These are phyloP conservation scores for Addax nasomaculatus DNA, from an alignment of 2,113 vertebrate species.

Conservation along the genomic window DNA sequence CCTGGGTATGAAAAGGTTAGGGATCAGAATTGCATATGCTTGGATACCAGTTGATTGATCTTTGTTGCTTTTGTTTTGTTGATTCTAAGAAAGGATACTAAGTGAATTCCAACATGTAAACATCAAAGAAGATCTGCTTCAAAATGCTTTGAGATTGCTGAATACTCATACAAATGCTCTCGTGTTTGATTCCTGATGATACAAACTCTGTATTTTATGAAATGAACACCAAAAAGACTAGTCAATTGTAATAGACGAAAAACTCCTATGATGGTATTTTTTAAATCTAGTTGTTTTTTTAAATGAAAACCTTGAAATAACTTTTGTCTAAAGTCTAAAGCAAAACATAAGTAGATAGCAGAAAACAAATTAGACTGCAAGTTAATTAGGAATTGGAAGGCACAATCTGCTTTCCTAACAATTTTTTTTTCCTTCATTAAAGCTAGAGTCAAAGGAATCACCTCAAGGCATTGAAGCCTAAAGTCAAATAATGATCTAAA, in stretches of 20 bases:
- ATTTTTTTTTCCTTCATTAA: slow-evolving; percentile 22
- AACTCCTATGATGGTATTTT: not conserved
- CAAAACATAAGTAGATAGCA: not conserved
- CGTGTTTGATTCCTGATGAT: not conserved
- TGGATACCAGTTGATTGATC: not conserved
- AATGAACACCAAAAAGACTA: not conserved
- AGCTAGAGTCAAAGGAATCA: not conserved
- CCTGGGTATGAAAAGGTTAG: not conserved
- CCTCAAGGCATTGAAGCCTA: not conserved
- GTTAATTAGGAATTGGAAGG: slow-evolving; percentile 16
- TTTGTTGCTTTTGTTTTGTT: not conserved
- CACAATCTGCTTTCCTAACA: not conserved
- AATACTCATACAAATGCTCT: not conserved
- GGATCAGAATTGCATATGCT: not conserved
- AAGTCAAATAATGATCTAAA: not conserved
- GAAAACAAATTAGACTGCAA: slow-evolving; percentile 11
- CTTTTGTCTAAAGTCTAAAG: not conserved
- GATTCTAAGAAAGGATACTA: not conserved
- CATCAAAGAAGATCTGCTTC: not conserved
- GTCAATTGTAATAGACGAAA: not conserved
- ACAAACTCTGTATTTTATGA: not conserved
- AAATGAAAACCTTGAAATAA: not conserved
- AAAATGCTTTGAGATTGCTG: not conserved
- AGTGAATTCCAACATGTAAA: not conserved
- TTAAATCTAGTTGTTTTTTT: not conserved